Percentiles rank a stretch among this genome's conserved stretches.
These are phyloP conservation scores for Neelides folsomi DNA, from an alignment of 2,888 invertebrate species.

Conservation along the genomic window DNA sequence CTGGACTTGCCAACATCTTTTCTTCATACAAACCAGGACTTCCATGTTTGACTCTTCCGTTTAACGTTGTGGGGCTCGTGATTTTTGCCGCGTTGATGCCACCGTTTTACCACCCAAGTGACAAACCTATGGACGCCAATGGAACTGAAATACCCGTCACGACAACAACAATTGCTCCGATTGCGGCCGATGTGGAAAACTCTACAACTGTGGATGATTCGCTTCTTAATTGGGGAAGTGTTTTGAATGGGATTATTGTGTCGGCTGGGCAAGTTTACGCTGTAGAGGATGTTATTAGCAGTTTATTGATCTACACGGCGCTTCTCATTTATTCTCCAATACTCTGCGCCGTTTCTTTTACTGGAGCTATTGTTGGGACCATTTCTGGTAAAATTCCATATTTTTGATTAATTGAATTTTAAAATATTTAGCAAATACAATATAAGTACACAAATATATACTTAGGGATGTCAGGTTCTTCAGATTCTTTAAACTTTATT, in stretches of 20 bases:
- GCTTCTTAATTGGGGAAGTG: constrained; percentile 38
- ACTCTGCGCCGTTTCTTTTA: constrained; percentile 36
- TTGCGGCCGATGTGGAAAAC: neutral
- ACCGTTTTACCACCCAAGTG: constrained; percentile 11
- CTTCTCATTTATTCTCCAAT: constrained; percentile 40
- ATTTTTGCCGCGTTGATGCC: constrained; percentile 36
- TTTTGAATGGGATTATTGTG: constrained; percentile 38
- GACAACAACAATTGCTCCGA: neutral
- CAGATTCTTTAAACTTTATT: too few relatives aligned
- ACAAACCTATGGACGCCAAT: constrained; percentile 7
- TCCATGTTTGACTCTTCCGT: constrained; percentile 38
- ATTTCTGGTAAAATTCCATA: constrained; percentile 38
- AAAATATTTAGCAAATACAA: too few relatives aligned
- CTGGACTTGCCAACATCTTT: constrained; percentile 36
- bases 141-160: neutral
- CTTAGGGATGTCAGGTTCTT: too few relatives aligned
- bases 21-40: constrained; percentile 35
- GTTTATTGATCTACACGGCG: constrained; percentile 38
- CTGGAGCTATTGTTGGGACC: constrained; percentile 38
- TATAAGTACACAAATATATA: too few relatives aligned
- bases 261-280: constrained; percentile 40
- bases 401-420: neutral
- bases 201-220: constrained; percentile 3
- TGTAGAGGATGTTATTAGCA: constrained; percentile 36
- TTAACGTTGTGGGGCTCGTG: constrained; percentile 37